Percentiles rank a stretch among this genome's conserved stretches.
phyloP scores from a whole-genome alignment of 2,113 vertebrate genomes.

The Crypturellus undulatus region DNA sequence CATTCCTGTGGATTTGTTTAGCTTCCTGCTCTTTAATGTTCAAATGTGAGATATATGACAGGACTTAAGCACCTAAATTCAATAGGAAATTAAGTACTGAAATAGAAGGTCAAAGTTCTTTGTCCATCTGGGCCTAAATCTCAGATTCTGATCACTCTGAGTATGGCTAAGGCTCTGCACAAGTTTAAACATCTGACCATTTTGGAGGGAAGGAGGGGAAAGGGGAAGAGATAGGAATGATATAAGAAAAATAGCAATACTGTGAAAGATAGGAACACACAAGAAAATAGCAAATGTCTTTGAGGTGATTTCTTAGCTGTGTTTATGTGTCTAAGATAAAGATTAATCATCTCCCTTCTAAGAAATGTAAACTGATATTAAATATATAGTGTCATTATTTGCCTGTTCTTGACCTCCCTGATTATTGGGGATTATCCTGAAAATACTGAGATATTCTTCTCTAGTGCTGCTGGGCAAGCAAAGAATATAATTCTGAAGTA shows the following conservation, averaged over 20 bases:
- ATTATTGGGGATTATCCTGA: not conserved
- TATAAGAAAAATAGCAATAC: not conserved
- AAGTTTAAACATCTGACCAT: not conserved
- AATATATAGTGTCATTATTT: not conserved
- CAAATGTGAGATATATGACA: not conserved
- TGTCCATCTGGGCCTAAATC: not conserved
- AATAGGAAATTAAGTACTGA: not conserved
- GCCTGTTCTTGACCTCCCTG: not conserved
- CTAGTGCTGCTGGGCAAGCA: not conserved
- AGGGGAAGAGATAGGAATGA: not conserved
- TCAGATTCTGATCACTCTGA: not conserved
- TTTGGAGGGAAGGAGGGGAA: too few species aligned
- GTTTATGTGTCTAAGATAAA: not conserved
- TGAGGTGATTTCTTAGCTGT: not conserved
- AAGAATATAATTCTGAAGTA: slow-evolving; percentile 45
- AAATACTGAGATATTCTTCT: not conserved
- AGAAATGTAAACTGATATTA: not conserved
- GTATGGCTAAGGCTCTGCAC: not conserved
- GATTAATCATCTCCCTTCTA: not conserved
- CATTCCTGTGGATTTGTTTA: not conserved
- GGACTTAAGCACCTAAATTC: not conserved
- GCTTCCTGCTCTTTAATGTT: not conserved
- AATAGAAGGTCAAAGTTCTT: not conserved
- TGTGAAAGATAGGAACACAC: not conserved
- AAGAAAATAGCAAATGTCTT: not conserved